Conservation (phyloP, 2,797 vertebrate genomes). For the Argentina silus region DNA sequence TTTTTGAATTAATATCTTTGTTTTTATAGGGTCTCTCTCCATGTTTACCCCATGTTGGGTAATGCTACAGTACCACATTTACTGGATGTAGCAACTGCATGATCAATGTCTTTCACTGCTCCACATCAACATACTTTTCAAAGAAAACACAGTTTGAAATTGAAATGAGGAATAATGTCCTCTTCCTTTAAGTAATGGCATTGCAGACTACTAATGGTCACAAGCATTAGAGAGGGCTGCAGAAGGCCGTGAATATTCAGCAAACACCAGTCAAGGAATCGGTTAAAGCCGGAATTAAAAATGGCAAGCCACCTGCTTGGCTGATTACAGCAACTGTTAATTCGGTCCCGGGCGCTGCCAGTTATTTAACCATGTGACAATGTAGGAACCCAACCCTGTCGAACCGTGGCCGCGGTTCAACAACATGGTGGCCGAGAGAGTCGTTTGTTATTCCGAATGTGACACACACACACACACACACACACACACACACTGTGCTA, state of each 20-base stretch:
- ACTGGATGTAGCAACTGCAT: conserved; percentile 5
- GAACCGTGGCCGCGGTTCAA: conserved; percentile 48
- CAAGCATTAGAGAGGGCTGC: conserved; percentile 16
- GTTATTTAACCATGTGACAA: conserved; percentile 62
- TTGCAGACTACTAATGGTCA: not conserved
- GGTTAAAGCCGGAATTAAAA: conserved; percentile 73
- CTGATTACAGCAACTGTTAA: conserved; percentile 69
- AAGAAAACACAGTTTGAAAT: conserved; percentile 32
- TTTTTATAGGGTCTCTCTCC: too few species aligned
- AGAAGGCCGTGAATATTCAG: conserved; percentile 72
- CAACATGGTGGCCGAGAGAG: conserved; percentile 4
- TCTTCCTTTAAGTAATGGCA: not conserved
- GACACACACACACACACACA: not conserved
- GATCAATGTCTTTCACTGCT: conserved; percentile 7
- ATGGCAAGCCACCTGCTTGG: conserved; percentile 75
- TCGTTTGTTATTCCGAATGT: not conserved
- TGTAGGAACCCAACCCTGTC: conserved; percentile 53
- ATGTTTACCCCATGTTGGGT: too few species aligned
- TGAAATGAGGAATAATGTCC: not conserved
- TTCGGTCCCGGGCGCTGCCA: conserved; percentile 52
- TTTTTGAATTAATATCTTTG: too few species aligned
- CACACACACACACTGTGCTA: conserved; percentile 16
- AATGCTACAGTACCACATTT: not conserved
- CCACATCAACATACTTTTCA: conserved; percentile 42
- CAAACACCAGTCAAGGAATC: conserved; percentile 60